These are phyloP conservation scores for Griposia aprilina DNA, from an alignment of 2,888 invertebrate genomes.

Conservation along the genomic window DNA sequence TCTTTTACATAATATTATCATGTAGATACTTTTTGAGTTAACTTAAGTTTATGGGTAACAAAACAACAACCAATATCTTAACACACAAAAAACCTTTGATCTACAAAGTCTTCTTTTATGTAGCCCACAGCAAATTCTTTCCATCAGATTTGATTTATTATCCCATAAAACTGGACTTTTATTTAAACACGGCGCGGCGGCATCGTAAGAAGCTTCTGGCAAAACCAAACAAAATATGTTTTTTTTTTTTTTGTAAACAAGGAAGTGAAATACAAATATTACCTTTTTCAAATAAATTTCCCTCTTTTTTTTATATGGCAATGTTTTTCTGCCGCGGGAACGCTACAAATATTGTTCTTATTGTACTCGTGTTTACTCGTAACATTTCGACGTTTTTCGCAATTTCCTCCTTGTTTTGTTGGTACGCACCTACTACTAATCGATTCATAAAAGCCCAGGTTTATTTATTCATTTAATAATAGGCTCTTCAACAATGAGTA, in stretches of 20 bases:
- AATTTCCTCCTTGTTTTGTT: conserved; percentile 10
- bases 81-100: not conserved
- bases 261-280: conserved; percentile 40
- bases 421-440: not conserved
- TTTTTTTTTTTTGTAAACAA: conserved; percentile 40
- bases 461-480: not conserved
- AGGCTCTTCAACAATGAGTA: not conserved
- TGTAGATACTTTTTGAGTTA: not conserved
- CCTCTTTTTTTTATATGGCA: conserved; percentile 25
- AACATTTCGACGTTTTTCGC: not conserved
- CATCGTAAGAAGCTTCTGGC: conserved; percentile 22
- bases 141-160: conserved; percentile 8
- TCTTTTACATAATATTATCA: not conserved
- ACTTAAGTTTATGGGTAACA: not conserved
- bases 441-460: not conserved
- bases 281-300: conserved; percentile 2
- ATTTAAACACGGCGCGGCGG: not conserved
- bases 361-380: conserved; percentile 12
- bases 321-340: conserved; percentile 12
- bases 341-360: conserved; percentile 36
- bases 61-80: not conserved
- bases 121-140: conserved; percentile 17
- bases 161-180: not conserved
- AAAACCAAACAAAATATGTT: conserved; percentile 22
- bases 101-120: not conserved